A percentile compares a stretch with the other conserved stretches of the same genome.
phyloP scores from a whole-genome alignment of 64 coral and sea anemone genomes.

The Montipora cactus region DNA sequence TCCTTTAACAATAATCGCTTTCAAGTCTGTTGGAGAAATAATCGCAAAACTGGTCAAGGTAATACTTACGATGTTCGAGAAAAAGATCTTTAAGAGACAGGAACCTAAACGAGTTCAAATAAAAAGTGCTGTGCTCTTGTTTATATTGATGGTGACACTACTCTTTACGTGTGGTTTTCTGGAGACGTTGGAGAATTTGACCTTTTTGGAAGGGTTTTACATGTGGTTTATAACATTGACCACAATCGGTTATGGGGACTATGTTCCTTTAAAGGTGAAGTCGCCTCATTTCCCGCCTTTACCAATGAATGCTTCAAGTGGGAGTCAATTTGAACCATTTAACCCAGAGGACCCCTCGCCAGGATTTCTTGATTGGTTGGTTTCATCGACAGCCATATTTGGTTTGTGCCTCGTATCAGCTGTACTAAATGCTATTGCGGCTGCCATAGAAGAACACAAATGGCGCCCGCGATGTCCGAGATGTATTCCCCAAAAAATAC shows the following conservation, averaged over 20 bases:
- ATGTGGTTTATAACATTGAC: conserved; percentile 86
- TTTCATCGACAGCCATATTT: not conserved
- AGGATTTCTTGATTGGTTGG: not conserved
- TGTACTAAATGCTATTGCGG: conserved; percentile 67
- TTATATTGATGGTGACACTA: not conserved
- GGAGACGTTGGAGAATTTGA: not conserved
- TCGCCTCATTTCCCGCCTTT: not conserved
- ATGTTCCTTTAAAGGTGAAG: conserved; percentile 20
- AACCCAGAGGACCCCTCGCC: not conserved
- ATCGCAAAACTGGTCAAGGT: conserved; percentile 27
- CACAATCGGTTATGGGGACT: conserved; percentile 85
- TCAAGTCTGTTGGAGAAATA: conserved; percentile 64
- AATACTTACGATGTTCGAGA: conserved; percentile 43
- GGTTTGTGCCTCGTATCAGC: conserved; percentile 62
- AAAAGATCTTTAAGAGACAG: conserved; percentile 35
- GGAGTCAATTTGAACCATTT: not conserved
- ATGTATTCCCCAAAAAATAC: conserved; percentile 6
- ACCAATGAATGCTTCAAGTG: not conserved
- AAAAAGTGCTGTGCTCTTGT: conserved; percentile 33
- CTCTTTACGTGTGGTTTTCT: not conserved
- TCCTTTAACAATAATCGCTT: conserved; percentile 50
- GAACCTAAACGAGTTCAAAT: conserved; percentile 28
- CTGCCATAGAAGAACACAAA: conserved; percentile 31
- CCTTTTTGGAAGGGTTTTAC: conserved; percentile 27
- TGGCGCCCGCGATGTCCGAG: conserved; percentile 12